Evolutionary conservation across 92 coral and sea anemone species (phyloP), one percentile per base, ranked within the genome.

Genomic region (Palythoa heliodiscus): DNA sequence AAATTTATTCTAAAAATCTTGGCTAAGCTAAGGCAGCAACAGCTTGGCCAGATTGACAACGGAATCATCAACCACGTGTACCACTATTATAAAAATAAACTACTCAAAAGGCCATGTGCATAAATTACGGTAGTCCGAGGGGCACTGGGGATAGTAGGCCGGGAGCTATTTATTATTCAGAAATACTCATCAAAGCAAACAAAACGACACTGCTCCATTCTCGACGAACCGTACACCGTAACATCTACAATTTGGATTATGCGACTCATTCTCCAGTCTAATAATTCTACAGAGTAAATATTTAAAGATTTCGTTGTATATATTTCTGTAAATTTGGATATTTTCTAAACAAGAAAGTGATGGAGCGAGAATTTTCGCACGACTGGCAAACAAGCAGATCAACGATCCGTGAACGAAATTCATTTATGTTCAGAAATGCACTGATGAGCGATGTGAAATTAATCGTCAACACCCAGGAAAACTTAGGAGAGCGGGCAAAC

Each of bases 391-490:
- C 60, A 11, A 69, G 70, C 20, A 83, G 25, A 68, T 37, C 79
- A 61, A 83, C 87, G 4, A 43, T 88, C 24, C 83, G 75, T 57
- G 91, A 88, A 64, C 79, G 91, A 61, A 88, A 83, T 37, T 58
- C 55, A 11, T 75, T 66, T 43, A 88, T 88, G 91, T 88, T 88
- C 82, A 54, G 72, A 37, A 88, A 88, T 19, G 35, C 87, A 11
- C 61, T 82, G 0, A 83, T 88, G 84, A 88, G 91, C 84, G 91
- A 88, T 54, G 54, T 88, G 22, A 48, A 83, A 80, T 11, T 88
- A 52, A 67, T 66, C 5, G 84, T 80, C 19, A 29, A 29, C 35
- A n/a, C 43, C 19, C 12, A 23, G 16, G 84, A 63, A 48, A 66
- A 48, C 83, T 17, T 8, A 13, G 70, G 15, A 22, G 17, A 39